These are phyloP conservation scores for Hemitrygon akajei DNA, from an alignment of 2,797 vertebrate genomes.

Conservation along the genomic window DNA sequence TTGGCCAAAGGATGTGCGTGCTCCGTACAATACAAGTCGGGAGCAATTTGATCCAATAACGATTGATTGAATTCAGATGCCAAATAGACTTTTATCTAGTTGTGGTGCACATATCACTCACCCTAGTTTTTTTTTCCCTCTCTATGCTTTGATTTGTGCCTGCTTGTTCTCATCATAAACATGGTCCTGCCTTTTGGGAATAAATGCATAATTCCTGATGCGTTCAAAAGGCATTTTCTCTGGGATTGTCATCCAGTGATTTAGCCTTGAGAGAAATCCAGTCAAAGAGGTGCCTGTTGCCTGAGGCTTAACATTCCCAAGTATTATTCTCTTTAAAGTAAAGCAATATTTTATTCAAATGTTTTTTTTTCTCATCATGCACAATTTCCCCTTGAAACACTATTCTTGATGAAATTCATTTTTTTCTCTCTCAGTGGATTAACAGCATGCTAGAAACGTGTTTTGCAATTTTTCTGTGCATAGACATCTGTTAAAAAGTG, in stretches of 20 bases:
- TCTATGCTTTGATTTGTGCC: constrained; percentile 50
- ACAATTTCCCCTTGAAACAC: background rate
- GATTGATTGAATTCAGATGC: constrained; percentile 50
- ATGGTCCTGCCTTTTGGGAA: constrained; percentile 51
- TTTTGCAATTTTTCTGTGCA: no score
- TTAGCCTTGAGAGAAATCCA: constrained; percentile 2
- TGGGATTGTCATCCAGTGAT: background rate
- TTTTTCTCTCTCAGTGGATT: background rate
- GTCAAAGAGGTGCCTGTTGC: constrained; percentile 8
- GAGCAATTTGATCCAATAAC: constrained; percentile 52
- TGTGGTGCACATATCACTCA: constrained; percentile 48
- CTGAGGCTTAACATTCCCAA: background rate
- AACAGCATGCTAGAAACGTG: background rate
- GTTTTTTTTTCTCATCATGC: constrained; percentile 22
- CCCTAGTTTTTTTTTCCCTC: constrained; percentile 48
- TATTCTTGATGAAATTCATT: constrained; percentile 2
- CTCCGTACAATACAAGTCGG: constrained; percentile 48
- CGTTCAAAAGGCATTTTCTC: constrained; percentile 59
- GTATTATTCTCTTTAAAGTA: constrained; percentile 21
- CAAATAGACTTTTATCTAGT: constrained; percentile 48
- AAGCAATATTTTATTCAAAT: constrained; percentile 34
- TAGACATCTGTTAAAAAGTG: no score
- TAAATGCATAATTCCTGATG: constrained; percentile 49
- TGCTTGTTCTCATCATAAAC: constrained; percentile 59
- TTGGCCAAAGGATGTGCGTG: constrained; percentile 41